These are phyloP conservation scores for Acromyrmex heyeri DNA, from an alignment of 1,140 invertebrate species.

Conservation along the genomic window DNA sequence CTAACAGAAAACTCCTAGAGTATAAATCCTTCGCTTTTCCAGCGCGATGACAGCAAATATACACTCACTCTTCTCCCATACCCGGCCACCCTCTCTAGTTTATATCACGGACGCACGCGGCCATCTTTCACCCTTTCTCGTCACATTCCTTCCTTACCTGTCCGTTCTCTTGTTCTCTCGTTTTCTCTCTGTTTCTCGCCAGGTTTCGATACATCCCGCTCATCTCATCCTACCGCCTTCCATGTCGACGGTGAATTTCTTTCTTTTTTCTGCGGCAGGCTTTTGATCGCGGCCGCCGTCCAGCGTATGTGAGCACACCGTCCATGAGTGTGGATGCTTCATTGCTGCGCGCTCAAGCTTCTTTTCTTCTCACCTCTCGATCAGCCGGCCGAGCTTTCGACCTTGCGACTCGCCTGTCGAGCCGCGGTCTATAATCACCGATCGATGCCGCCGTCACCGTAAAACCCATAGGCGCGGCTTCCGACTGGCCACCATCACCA, in stretches of 20 bases:
- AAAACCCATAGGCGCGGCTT: slow-evolving; percentile 60
- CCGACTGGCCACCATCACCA: slow-evolving; percentile 52
- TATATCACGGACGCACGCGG: slow-evolving; percentile 21
- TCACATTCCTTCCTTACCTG: slow-evolving; percentile 5
- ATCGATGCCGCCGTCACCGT: slow-evolving; percentile 71
- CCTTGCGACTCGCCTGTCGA: slow-evolving; percentile 68
- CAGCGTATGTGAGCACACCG: too few species aligned
- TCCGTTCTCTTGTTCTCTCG: not conserved
- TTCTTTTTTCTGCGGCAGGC: slow-evolving; percentile 53
- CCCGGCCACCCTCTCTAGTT: slow-evolving; percentile 17
- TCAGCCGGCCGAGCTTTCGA: slow-evolving; percentile 68
- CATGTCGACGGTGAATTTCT: slow-evolving; percentile 39
- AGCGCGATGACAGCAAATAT: slow-evolving; percentile 57
- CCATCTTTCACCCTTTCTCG: slow-evolving; percentile 47
- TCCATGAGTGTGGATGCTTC: slow-evolving; percentile 44
- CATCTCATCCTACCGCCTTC: not conserved
- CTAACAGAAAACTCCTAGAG: slow-evolving; percentile 49
- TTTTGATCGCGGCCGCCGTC: slow-evolving; percentile 55
- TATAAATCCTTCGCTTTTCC: slow-evolving; percentile 55
- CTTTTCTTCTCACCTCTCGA: slow-evolving; percentile 59
- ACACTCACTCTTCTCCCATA: slow-evolving; percentile 27
- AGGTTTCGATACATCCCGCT: slow-evolving; percentile 41
- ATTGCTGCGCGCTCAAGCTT: slow-evolving; percentile 48
- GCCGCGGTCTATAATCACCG: slow-evolving; percentile 80
- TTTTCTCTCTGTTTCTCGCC: slow-evolving; percentile 38